Evolutionary conservation across 35 echinoderm and acorn worm genomes (phyloP).

Genomic region (Lytechinus variegatus): DNA sequence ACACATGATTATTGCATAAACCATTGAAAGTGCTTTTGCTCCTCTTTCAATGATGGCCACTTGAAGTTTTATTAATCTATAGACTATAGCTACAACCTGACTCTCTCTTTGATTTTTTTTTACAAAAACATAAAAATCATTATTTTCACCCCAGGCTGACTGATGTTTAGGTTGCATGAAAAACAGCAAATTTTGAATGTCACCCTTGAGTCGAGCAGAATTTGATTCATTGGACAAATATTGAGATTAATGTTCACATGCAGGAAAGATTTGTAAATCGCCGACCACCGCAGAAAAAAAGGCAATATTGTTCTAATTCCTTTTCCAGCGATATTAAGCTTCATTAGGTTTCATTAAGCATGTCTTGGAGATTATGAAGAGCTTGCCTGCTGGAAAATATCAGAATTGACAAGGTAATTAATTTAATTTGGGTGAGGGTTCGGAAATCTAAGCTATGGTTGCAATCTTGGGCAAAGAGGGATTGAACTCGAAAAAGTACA

Average conservation of each 20-base stretch:
- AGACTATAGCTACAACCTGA: no score
- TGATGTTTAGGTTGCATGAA: no score
- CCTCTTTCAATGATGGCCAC: no score
- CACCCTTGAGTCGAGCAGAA: not conserved
- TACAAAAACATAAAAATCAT: no score
- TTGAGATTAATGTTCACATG: not conserved
- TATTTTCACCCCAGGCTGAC: no score
- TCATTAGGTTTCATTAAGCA: not conserved
- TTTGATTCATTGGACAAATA: not conserved
- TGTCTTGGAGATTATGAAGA: not conserved
- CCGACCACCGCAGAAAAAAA: not conserved
- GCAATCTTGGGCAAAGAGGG: not conserved
- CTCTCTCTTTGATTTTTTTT: no score
- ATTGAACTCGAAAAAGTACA: not conserved
- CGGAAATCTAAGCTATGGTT: not conserved
- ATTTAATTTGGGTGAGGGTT: not conserved
- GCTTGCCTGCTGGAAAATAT: constrained; percentile 1
- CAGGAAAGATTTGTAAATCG: not conserved
- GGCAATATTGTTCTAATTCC: constrained; percentile 15
- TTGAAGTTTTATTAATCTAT: no score
- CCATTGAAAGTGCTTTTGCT: no score
- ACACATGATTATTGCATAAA: no score
- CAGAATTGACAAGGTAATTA: constrained; percentile 5
- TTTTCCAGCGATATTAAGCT: not conserved
- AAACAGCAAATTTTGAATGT: not conserved